Evolutionary conservation across 1,140 invertebrate genomes (phyloP), one percentile per base, ranked within the genome.

Genomic region (Danaus melanippus): DNA sequence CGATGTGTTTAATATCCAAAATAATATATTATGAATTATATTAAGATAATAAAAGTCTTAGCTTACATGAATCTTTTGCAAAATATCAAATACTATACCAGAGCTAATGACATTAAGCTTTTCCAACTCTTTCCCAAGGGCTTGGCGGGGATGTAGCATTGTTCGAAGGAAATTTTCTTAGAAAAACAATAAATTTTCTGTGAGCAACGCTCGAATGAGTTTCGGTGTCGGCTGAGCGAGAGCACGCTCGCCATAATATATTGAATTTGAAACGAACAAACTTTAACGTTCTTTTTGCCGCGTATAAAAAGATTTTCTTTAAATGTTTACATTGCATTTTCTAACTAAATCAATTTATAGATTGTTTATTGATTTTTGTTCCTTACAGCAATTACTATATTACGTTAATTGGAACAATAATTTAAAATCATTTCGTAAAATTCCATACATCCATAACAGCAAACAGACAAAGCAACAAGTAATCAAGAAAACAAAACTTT

Each of bases 211-310:
- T 84, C 81, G 81, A 84, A 77, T 82, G 83, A 82, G 78, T 84
- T 84, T 84, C 75, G 72, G 81, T 84, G 81, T 84, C 81, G 81
- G 76, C 76, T 79, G 79, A 83, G 74, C 77, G 83, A 75, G 78
- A 77, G 79, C 83, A 84, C 83, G 83, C 83, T 71, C 79, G 70
- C 79, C 77, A 76, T 86, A 86, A 86, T 84, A 86, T 86, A 86
- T 86, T 86, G 83, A 84, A 86, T 86, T 84, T 84, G 78, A 86
- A 86, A 80, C 79, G 81, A 81, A 84, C 81, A 84, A 86, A 86
- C 76, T 86, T 86, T 84, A 73, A 74, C 78, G 74, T 79, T 79
- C 69, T 72, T 69, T 64, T 67, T 71, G 67, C 71, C 71, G 75
- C 73, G 66, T 78, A 69, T 80, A 81, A 82, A 79, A 84, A 81